Evolutionary conservation across 2,797 vertebrate genomes (phyloP).

Genomic region (Fratercula arctica): DNA sequence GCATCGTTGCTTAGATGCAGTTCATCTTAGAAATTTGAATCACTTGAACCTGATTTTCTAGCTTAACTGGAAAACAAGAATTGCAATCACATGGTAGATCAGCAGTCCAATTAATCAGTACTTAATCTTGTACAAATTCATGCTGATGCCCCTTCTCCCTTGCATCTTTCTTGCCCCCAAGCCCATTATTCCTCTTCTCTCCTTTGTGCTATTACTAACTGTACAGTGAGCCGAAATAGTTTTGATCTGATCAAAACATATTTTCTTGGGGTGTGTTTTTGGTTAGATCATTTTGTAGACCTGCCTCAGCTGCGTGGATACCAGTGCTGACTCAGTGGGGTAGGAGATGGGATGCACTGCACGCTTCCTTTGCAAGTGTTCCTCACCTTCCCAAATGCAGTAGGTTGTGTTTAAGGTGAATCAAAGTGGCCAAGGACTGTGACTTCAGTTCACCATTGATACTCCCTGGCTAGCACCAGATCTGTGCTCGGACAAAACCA

Average conservation of each 20-base stretch:
- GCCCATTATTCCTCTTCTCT: background rate
- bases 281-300: background rate
- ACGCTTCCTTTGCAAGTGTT: background rate
- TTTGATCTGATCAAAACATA: background rate
- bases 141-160: background rate
- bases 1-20: background rate
- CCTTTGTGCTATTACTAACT: background rate
- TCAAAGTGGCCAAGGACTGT: background rate
- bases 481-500: background rate
- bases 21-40: background rate
- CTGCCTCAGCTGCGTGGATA: background rate
- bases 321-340: background rate
- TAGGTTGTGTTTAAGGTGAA: background rate
- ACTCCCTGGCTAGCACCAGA: background rate
- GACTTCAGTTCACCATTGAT: background rate
- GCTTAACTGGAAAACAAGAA: background rate
- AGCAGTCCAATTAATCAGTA: background rate
- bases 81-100: background rate
- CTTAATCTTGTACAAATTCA: background rate
- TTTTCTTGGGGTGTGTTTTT: background rate
- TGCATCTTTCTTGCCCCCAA: background rate
- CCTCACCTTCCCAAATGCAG: background rate
- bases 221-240: background rate
- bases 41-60: background rate
- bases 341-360: background rate